Conservation (phyloP, 2,113 vertebrate species). For the Ictalurus punctatus region DNA sequence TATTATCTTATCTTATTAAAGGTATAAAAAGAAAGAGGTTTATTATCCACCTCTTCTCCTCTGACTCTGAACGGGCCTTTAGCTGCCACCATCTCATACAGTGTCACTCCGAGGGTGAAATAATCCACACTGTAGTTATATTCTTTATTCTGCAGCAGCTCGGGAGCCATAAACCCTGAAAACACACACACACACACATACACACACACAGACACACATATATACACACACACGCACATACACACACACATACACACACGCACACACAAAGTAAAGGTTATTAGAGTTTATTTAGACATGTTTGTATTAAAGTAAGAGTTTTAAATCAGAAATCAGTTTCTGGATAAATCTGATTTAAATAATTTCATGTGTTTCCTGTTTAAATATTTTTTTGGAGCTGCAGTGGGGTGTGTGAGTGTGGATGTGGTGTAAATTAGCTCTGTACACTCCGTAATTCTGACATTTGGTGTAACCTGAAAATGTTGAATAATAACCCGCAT, state of each 20-base stretch:
- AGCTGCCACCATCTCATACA: not conserved
- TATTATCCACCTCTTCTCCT: not conserved
- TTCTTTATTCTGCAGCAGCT: not conserved
- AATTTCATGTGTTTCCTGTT: no score
- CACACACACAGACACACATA: no score
- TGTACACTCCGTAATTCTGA: not conserved
- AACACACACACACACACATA: not conserved
- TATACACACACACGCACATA: not conserved
- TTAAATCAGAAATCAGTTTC: no score
- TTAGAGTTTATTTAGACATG: not conserved
- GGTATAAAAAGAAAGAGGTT: no score
- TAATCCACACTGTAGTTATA: not conserved
- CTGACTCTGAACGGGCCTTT: not conserved
- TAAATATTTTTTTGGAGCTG: not conserved
- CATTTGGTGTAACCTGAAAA: no score
- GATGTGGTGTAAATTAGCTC: not conserved
- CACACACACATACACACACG: not conserved
- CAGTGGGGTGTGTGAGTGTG: no score
- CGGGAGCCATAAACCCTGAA: slow-evolving; percentile 7
- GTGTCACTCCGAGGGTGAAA: not conserved
- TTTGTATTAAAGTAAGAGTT: not conserved
- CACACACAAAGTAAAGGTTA: not conserved
- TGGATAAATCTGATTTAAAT: no score
- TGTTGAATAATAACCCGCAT: not conserved
- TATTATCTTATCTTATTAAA: no score